Percentiles rank a stretch among this genome's conserved stretches.
Evolutionary conservation across 2,888 invertebrate genomes (phyloP).

Genomic region (Callosobruchus maculatus): DNA sequence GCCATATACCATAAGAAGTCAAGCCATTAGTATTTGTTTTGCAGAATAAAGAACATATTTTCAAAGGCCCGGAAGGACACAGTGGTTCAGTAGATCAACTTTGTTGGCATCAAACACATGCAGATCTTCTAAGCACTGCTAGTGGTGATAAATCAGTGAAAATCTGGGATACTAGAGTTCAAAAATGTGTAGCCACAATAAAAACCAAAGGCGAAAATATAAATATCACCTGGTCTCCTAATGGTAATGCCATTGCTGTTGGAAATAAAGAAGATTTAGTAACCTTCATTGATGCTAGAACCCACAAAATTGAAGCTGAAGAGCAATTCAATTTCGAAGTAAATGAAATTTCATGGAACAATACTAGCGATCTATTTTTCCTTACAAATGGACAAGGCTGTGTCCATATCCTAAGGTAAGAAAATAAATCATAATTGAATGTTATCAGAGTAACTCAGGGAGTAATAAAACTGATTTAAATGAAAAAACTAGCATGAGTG

Average conservation of each 20-base stretch:
- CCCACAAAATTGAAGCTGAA: slow-evolving; percentile 81
- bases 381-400: slow-evolving; percentile 94
- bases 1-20: too few species aligned
- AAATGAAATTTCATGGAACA: slow-evolving; percentile 98
- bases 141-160: slow-evolving; percentile 96
- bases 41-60: slow-evolving; percentile 79
- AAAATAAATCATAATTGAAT: too few species aligned
- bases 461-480: too few species aligned
- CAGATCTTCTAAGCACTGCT: slow-evolving; percentile 91
- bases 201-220: slow-evolving; percentile 97
- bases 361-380: slow-evolving; percentile 88
- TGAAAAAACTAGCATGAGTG: too few species aligned
- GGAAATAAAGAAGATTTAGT: slow-evolving; percentile 98
- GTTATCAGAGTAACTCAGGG: too few species aligned
- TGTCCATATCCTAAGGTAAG: slow-evolving; percentile 83
- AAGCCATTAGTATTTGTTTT: slow-evolving; percentile 18
- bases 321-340: slow-evolving; percentile 97
- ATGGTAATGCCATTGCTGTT: slow-evolving; percentile 94
- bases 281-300: slow-evolving; percentile 90
- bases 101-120: slow-evolving; percentile 93
- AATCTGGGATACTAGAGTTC: slow-evolving; percentile 93
- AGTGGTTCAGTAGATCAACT: slow-evolving; percentile 95
- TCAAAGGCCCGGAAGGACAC: slow-evolving; percentile 69
- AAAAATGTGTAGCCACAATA: slow-evolving; percentile 84
- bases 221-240: slow-evolving; percentile 97